phyloP scores from a whole-genome alignment of 2,888 invertebrate species.

The Monopis laevigella region DNA sequence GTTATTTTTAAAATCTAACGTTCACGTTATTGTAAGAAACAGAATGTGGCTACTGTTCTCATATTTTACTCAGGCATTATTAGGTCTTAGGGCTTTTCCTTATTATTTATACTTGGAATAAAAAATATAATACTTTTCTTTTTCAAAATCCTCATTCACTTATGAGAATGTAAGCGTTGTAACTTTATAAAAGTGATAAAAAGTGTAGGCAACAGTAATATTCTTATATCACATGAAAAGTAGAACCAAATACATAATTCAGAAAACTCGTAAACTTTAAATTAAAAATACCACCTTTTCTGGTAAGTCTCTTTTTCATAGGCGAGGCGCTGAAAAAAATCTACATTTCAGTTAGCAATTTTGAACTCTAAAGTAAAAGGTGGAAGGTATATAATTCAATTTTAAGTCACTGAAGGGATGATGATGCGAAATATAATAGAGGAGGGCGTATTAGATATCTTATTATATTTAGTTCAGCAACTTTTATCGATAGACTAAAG shows the following conservation, averaged over 20 bases:
- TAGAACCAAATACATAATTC: not conserved
- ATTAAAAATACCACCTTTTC: constrained; percentile 4
- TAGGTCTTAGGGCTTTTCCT: too few species aligned
- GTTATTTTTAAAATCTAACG: too few species aligned
- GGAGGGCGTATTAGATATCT: constrained; percentile 5
- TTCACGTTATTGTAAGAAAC: too few species aligned
- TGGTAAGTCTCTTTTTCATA: not conserved
- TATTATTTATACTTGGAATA: too few species aligned
- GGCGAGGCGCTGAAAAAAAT: too few species aligned
- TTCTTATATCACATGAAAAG: constrained; percentile 1
- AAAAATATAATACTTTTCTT: too few species aligned
- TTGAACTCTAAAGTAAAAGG: too few species aligned
- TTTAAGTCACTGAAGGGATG: not conserved
- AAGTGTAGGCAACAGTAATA: not conserved
- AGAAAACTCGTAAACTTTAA: constrained; percentile 1
- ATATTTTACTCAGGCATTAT: too few species aligned
- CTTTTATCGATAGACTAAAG: not conserved
- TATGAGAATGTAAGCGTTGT: too few species aligned
- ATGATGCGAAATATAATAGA: not conserved
- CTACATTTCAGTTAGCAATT: too few species aligned
- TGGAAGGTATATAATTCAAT: not conserved
- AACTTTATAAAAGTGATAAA: constrained; percentile 1
- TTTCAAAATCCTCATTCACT: too few species aligned
- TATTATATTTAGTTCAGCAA: constrained; percentile 2
- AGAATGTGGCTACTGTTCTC: too few species aligned